phyloP scores from a whole-genome alignment of 2,797 vertebrate species.

The Melanotaenia maccullochi region DNA sequence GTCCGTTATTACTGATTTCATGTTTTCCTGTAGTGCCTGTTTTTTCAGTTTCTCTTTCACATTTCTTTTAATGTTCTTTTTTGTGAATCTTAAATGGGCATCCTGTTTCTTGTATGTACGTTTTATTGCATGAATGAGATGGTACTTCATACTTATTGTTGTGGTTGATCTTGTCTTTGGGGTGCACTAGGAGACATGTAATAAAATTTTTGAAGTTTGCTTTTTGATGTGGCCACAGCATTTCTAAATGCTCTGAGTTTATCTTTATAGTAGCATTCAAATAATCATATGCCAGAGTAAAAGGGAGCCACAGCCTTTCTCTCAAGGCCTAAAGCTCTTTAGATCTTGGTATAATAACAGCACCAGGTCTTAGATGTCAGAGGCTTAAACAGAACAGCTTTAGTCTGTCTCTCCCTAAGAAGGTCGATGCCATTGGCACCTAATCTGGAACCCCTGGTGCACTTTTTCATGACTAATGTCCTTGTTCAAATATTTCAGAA shows the following conservation, averaged over 20 bases:
- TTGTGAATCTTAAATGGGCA: too few species aligned
- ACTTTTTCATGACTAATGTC: not conserved
- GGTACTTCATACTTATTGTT: not conserved
- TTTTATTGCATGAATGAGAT: too few species aligned
- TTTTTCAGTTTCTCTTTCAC: too few species aligned
- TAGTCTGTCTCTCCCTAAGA: not conserved
- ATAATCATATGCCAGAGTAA: not conserved
- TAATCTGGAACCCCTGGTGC: not conserved
- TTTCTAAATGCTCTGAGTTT: not conserved
- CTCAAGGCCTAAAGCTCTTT: not conserved
- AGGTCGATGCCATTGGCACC: not conserved
- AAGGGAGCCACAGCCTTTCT: not conserved
- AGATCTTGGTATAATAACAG: not conserved
- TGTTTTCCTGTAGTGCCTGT: too few species aligned
- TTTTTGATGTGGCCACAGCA: not conserved
- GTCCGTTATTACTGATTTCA: too few species aligned
- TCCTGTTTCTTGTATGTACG: too few species aligned
- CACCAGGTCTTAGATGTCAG: not conserved
- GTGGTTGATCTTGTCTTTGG: too few species aligned
- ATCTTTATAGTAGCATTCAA: not conserved
- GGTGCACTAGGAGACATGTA: too few species aligned
- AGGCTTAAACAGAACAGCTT: not conserved
- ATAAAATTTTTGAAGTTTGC: too few species aligned
- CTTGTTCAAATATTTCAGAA: not conserved
- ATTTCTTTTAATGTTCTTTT: too few species aligned